These are phyloP conservation scores for Frieseomelitta varia DNA, from an alignment of 1,140 invertebrate genomes.

Conservation along the genomic window DNA sequence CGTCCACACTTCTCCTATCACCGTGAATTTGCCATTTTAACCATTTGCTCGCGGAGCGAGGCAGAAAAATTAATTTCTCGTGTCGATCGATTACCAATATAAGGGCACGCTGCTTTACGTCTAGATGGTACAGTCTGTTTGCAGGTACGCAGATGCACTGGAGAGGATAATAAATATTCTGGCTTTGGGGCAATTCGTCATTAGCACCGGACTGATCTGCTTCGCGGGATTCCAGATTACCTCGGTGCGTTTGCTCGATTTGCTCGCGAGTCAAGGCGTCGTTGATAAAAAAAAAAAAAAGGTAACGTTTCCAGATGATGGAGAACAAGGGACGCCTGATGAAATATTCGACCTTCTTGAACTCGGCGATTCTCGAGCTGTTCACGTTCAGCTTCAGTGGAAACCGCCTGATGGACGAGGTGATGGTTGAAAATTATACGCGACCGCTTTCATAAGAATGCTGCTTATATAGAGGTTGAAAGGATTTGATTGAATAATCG, in stretches of 20 bases:
- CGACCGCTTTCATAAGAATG: not conserved
- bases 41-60: too few species aligned
- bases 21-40: not conserved
- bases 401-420: conserved; percentile 67
- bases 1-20: not conserved
- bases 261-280: not conserved
- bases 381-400: conserved; percentile 75
- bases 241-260: conserved; percentile 60
- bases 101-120: not conserved
- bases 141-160: conserved; percentile 72
- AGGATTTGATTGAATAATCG: not conserved
- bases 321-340: conserved; percentile 56
- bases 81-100: not conserved
- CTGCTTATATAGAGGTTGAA: not conserved
- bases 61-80: too few species aligned
- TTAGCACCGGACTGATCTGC: conserved; percentile 68
- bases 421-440: conserved; percentile 12
- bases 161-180: conserved; percentile 72
- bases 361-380: conserved; percentile 70
- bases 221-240: conserved; percentile 73
- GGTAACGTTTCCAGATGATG: conserved; percentile 64
- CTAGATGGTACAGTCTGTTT: conserved; percentile 7
- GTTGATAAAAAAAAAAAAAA: conserved; percentile 2
- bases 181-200: conserved; percentile 68
- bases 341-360: conserved; percentile 63